Evolutionary conservation across 2,113 vertebrate species (phyloP).

Genomic region (Hippocampus comes): DNA sequence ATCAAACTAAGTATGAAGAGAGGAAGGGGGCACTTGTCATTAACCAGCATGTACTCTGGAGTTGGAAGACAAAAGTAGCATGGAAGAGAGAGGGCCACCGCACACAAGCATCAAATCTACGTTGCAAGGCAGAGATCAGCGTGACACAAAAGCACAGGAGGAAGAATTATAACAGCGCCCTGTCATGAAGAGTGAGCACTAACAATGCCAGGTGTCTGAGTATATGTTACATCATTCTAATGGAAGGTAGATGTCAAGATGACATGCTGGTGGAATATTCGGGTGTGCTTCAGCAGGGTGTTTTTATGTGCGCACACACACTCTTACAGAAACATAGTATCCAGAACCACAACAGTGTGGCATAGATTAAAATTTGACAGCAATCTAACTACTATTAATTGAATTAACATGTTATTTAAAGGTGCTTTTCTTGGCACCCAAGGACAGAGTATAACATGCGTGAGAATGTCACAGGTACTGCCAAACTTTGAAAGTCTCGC

Average conservation of each 20-base stretch:
- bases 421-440: no score
- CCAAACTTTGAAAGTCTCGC: no score
- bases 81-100: conserved; percentile 9
- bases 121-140: conserved; percentile 32
- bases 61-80: conserved; percentile 36
- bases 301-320: not conserved
- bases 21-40: conserved; percentile 41
- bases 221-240: conserved; percentile 19
- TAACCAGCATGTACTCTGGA: conserved; percentile 47
- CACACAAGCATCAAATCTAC: conserved; percentile 37
- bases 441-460: no score
- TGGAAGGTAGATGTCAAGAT: conserved; percentile 7
- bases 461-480: no score
- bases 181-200: conserved; percentile 28
- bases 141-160: conserved; percentile 18
- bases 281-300: not conserved
- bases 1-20: conserved; percentile 56
- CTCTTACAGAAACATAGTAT: not conserved
- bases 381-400: not conserved
- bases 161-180: conserved; percentile 30
- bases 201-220: conserved; percentile 39
- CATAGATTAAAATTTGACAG: not conserved
- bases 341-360: not conserved
- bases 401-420: no score
- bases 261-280: not conserved